Evolutionary conservation across 2,888 invertebrate species (phyloP).

Genomic region (Calliphora vomitoria): DNA sequence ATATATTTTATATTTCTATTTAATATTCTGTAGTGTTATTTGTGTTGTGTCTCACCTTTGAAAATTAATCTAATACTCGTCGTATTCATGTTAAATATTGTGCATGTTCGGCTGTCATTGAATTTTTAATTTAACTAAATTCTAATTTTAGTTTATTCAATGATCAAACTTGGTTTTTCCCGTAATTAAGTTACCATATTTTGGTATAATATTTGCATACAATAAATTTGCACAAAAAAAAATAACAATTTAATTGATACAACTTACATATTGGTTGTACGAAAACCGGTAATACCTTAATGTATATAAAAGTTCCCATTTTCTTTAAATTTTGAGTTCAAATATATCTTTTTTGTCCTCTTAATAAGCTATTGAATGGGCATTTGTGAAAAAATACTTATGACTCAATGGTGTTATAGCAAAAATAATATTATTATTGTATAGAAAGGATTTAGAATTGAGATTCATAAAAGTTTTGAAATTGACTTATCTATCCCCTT

Average conservation of each 20-base stretch:
- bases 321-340: too few relatives aligned
- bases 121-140: conserved; percentile 44
- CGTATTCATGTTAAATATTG: neutral
- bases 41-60: neutral
- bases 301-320: too few relatives aligned
- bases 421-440: too few relatives aligned
- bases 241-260: neutral
- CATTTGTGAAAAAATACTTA: too few relatives aligned
- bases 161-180: neutral
- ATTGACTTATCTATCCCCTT: too few relatives aligned
- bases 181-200: conserved; percentile 26
- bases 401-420: too few relatives aligned
- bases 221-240: neutral
- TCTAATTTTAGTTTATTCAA: conserved; percentile 14
- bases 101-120: conserved; percentile 29
- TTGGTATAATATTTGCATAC: neutral
- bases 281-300: too few relatives aligned
- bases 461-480: too few relatives aligned
- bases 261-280: too few relatives aligned
- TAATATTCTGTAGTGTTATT: neutral
- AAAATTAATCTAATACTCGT: neutral
- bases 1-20: neutral
- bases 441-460: too few relatives aligned
- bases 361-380: too few relatives aligned
- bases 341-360: too few relatives aligned